Base-by-base conservation (phyloP, 2,113 vertebrate genomes). In the Anseranas semipalmata region DNA sequence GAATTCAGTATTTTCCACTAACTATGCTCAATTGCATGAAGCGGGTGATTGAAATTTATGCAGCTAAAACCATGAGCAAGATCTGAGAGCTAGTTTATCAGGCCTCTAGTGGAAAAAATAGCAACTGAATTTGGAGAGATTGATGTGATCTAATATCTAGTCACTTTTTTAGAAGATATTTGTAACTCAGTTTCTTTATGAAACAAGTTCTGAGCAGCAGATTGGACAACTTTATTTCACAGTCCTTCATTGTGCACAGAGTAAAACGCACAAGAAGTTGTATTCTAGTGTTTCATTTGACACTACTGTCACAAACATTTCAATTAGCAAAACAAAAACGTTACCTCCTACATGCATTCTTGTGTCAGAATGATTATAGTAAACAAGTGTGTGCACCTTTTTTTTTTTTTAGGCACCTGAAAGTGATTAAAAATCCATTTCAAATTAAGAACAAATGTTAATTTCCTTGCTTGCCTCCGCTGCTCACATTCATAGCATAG, bases 361-460 rank as follows among this genome's bases (percentile, higher is more conserved):
- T 94, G 93, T 93, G 87, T 72, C 81, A 53, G 63, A 66, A 39
- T 82, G 73, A 87, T 90, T 96, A 73, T 43, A 85, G 87, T 70
- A 96, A 91, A 90, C 82, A 92, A 89, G 67, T 25, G 72, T 53
- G 77, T 91, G 86, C 39, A 22, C 48, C 48, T 25, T 25, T 50
- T 12, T 59, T 92, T 91, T 68, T 80, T 89, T 91, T 94, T 71
- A 70, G 93, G 77, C 89, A 94, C 92, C 90, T 96, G 93, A 86
- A 96, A 91, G 67, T 92, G 93, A 86, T 95, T 94, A 94, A 97
- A 97, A 97, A 95, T 87, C 87, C 90, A 89, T 96, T 92, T 87
- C 90, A 92, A 95, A 95, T 90, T 91, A 90, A 87, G 86, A 86
- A 58, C 94, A 92, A 96, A 91, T 75, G 89, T 94, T 85, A 62